A percentile compares a stretch with the other conserved stretches of the same genome.
Conservation (phyloP, 2,113 vertebrate genomes). For the Austrofundulus limnaeus region DNA sequence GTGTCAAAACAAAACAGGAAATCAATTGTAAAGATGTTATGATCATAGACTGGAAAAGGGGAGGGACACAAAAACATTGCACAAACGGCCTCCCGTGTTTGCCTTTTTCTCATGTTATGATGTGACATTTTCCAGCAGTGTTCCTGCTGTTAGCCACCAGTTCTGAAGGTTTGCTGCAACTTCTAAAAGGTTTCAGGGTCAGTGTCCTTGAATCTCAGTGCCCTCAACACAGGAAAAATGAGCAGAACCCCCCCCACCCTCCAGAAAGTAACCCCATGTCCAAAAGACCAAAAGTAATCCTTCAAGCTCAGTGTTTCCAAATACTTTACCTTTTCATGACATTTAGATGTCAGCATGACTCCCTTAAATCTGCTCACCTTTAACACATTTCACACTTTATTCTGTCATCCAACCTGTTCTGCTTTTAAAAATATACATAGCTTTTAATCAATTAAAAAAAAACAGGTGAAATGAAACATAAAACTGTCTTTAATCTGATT, state of each 20-base stretch:
- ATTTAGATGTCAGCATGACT: neutral
- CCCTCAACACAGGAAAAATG: constrained; percentile 46
- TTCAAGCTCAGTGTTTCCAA: constrained; percentile 2
- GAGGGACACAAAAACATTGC: neutral
- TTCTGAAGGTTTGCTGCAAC: constrained; percentile 43
- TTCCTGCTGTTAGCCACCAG: constrained; percentile 46
- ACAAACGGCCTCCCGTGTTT: neutral
- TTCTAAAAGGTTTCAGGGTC: constrained; percentile 42
- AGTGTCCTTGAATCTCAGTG: constrained; percentile 41
- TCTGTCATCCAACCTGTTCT: neutral
- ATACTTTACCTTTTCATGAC: constrained; percentile 1
- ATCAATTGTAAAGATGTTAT: neutral
- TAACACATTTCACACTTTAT: neutral
- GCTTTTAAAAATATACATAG: neutral
- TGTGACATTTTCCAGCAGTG: constrained; percentile 3
- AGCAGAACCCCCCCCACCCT: constrained; percentile 34
- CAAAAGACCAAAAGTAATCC: constrained; percentile 11
- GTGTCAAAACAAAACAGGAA: neutral
- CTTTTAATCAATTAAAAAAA: neutral
- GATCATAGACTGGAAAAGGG: neutral
- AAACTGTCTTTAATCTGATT: neutral
- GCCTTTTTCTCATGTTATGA: neutral
- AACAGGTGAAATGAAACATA: neutral
- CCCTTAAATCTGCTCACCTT: neutral
- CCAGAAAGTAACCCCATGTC: constrained; percentile 18